Evolutionary conservation across 2,888 invertebrate genomes (phyloP).

Genomic region (Empis stercorea): DNA sequence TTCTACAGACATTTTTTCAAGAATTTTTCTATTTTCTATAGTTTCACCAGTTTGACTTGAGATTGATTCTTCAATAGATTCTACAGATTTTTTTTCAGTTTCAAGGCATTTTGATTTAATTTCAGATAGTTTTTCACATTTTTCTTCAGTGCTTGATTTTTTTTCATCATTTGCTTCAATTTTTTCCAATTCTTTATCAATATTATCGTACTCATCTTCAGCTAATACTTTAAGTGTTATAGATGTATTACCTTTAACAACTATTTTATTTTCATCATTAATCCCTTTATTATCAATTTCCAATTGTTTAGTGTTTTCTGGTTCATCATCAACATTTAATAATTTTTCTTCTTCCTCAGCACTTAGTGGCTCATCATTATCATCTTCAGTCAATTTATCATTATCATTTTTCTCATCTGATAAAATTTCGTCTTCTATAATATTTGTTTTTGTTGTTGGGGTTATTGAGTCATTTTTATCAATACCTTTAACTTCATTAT

Average conservation of each 20-base stretch:
- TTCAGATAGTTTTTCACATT: slow-evolving; percentile 6
- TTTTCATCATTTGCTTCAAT: slow-evolving; percentile 9
- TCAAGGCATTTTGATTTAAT: slow-evolving; percentile 3
- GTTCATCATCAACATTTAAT: not conserved
- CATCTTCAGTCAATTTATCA: slow-evolving; percentile 27
- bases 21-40: not conserved
- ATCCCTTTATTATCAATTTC: not conserved
- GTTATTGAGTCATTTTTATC: not conserved
- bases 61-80: slow-evolving; percentile 1
- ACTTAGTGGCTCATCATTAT: not conserved
- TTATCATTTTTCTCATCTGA: slow-evolving; percentile 15
- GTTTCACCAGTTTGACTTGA: not conserved
- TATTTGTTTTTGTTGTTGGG: not conserved
- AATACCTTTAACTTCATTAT: slow-evolving; percentile 2
- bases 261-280: slow-evolving; percentile 2
- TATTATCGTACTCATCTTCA: slow-evolving; percentile 8
- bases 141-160: not conserved
- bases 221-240: slow-evolving; percentile 12
- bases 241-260: not conserved
- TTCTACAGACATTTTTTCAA: slow-evolving; percentile 12
- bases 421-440: slow-evolving; percentile 5
- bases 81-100: slow-evolving; percentile 8
- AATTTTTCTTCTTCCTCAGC: not conserved
- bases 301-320: not conserved
- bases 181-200: slow-evolving; percentile 2